Percentiles rank a stretch among this genome's conserved stretches.
Conservation (phyloP, 2,888 invertebrate species). For the Melikaiella ostensackeni region DNA sequence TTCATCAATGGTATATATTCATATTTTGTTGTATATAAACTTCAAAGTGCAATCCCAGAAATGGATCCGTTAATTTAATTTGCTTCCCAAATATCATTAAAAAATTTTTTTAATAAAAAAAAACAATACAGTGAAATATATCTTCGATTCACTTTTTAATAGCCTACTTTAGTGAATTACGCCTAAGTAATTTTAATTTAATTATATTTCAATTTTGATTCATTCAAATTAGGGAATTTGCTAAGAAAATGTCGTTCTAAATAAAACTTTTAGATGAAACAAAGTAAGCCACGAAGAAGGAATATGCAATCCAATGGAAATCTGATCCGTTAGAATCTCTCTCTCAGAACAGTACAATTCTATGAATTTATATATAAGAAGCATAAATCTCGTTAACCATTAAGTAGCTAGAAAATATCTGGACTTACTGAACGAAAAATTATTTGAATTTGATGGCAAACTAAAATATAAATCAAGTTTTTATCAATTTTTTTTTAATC, state of each 20-base stretch:
- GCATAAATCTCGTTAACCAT: background rate
- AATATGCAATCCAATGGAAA: constrained; percentile 1
- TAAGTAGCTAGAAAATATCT: background rate
- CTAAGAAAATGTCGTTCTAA: background rate
- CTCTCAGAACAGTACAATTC: background rate
- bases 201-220: too few species aligned
- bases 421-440: background rate
- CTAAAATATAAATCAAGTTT: background rate
- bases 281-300: background rate
- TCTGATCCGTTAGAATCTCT: background rate
- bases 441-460: background rate
- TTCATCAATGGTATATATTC: too few species aligned
- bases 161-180: too few species aligned
- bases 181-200: too few species aligned
- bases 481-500: too few species aligned
- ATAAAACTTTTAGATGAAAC: background rate
- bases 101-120: too few species aligned
- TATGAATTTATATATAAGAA: background rate
- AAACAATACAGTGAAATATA: background rate
- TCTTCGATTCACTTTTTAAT: background rate
- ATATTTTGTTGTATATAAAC: too few species aligned
- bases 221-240: too few species aligned
- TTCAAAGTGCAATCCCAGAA: too few species aligned
- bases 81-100: too few species aligned
- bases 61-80: too few species aligned